Evolutionary conservation across 1,140 invertebrate genomes (phyloP).

Genomic region (Drosophila fuyamai): DNA sequence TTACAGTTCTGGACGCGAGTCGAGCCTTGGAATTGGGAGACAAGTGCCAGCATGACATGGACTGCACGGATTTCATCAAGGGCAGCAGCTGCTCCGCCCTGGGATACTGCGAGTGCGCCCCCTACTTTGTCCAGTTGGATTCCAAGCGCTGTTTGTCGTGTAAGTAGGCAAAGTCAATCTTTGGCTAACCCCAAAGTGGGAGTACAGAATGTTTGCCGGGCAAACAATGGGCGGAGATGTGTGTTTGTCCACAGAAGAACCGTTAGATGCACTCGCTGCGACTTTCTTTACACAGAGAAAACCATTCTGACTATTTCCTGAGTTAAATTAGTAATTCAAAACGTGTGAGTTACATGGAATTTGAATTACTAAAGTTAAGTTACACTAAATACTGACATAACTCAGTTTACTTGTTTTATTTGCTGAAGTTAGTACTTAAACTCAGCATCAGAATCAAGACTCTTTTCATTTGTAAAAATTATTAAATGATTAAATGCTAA

Average conservation of each 20-base stretch:
- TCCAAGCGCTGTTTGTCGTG: conserved; percentile 88
- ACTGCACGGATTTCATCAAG: conserved; percentile 84
- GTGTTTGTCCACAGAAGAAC: conserved; percentile 47
- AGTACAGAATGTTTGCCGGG: conserved; percentile 38
- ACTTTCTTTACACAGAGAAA: conserved; percentile 25
- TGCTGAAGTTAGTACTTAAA: no score
- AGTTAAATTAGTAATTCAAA: conserved; percentile 22
- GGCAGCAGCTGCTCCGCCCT: conserved; percentile 79
- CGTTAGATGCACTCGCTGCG: conserved; percentile 49
- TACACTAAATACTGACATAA: no score
- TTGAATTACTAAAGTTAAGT: neutral
- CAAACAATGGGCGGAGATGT: conserved; percentile 52
- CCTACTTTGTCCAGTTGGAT: conserved; percentile 89
- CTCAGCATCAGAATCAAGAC: no score
- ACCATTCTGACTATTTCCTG: conserved; percentile 19
- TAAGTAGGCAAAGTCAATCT: conserved; percentile 86
- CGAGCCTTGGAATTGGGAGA: conserved; percentile 66
- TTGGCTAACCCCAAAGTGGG: conserved; percentile 64
- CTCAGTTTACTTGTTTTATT: no score
- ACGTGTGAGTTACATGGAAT: neutral
- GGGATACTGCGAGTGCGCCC: conserved; percentile 88
- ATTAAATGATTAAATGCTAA: no score
- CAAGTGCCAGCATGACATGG: conserved; percentile 84
- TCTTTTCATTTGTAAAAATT: no score
- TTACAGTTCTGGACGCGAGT: conserved; percentile 53